Evolutionary conservation across 2,888 invertebrate genomes (phyloP).

Genomic region (Phalangium opilio): DNA sequence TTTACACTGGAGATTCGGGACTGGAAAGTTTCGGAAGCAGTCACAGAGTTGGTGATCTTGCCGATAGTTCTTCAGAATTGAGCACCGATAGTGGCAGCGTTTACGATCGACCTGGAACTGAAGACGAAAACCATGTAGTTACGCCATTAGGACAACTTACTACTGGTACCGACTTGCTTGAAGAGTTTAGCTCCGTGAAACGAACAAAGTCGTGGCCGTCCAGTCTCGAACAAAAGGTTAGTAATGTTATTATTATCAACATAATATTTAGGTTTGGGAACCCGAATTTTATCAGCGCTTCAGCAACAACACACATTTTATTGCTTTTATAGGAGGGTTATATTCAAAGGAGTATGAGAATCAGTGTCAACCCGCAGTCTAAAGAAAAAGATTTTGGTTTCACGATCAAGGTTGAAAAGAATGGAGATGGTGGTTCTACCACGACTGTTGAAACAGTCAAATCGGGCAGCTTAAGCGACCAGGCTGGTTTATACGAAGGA

Average conservation of each 20-base stretch:
- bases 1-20: slow-evolving; percentile 9
- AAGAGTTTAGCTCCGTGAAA: slow-evolving; percentile 10
- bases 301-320: no score
- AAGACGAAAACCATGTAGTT: no score
- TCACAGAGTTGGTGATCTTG: slow-evolving; percentile 13
- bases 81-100: slow-evolving; percentile 14
- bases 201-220: background rate
- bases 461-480: slow-evolving; percentile 18
- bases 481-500: slow-evolving; percentile 16
- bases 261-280: no score
- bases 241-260: no score
- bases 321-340: no score
- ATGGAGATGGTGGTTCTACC: background rate
- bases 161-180: slow-evolving; percentile 9
- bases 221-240: no score
- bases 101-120: no score
- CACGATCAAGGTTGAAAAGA: background rate
- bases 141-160: slow-evolving; percentile 2
- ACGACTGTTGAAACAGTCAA: slow-evolving; percentile 1
- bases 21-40: slow-evolving; percentile 16
- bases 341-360: no score
- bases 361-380: background rate
- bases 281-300: no score
- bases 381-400: slow-evolving; percentile 5
- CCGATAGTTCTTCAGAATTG: slow-evolving; percentile 16